These are phyloP conservation scores for Metridium senile DNA, from an alignment of 92 coral and sea anemone species.

Conservation along the genomic window DNA sequence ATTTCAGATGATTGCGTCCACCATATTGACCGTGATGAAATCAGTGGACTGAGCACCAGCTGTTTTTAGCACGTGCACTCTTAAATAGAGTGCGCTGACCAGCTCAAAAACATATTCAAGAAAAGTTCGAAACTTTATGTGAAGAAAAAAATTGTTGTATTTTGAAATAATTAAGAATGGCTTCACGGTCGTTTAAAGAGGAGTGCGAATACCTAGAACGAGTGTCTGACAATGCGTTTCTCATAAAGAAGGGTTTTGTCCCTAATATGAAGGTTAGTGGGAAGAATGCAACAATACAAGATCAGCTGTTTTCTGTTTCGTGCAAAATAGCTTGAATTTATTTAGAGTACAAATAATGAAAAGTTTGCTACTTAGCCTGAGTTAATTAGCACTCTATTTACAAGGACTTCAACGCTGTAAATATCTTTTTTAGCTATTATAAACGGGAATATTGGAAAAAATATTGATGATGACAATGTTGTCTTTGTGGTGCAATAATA, in stretches of 20 bases:
- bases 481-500: no score
- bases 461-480: no score
- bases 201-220: slow-evolving; percentile 89
- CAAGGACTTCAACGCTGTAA: no score
- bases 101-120: not conserved
- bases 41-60: slow-evolving; percentile 32
- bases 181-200: slow-evolving; percentile 80
- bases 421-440: no score
- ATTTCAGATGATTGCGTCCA: slow-evolving; percentile 14
- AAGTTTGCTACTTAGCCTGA: no score
- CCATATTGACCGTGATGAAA: slow-evolving; percentile 45
- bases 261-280: slow-evolving; percentile 90
- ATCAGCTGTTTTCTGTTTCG: no score
- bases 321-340: no score
- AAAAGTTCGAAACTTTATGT: not conserved
- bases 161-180: slow-evolving; percentile 7
- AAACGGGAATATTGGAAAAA: no score
- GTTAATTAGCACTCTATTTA: no score
- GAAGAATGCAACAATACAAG: no score
- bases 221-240: slow-evolving; percentile 62
- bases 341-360: no score
- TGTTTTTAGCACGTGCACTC: slow-evolving; percentile 25
- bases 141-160: not conserved
- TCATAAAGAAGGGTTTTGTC: slow-evolving; percentile 95
- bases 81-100: slow-evolving; percentile 9